Base-by-base conservation (phyloP, 2,797 vertebrate species). In the Eupleurogrammus muticus region DNA sequence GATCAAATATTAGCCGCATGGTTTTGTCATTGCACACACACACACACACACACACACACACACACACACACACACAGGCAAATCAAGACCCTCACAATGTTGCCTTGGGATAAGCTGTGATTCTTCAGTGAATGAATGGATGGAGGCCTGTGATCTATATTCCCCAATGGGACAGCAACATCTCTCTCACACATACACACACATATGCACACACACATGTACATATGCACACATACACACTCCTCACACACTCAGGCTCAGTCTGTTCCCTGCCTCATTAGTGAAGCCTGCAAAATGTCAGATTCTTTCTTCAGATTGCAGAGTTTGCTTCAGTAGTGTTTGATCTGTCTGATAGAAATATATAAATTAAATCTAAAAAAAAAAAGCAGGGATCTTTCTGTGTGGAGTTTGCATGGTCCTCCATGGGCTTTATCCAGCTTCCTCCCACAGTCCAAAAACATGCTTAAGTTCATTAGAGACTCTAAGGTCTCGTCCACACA, bases 111-210 rank as follows among this genome's bases (percentile, higher is more conserved):
- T 72, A 67, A 51, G 67, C 78, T 77, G 61, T 62, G 55, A 66
- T 84, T 59, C 50, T 65, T 77, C 56, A 62, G 38, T 69, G 63
- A 68, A 68, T 66, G 48, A 58, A 61, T 46, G 68, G 60, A 65
- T 69, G 69, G 49, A 66, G 56, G 54, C 62, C 58, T 84, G 50
- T 70, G 70, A 87, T 89, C 83, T 81, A 76, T 83, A 70, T 64
- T 73, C 79, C 73, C 64, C 64, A 54, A 66, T 35, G 73, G 68
- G 62, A 73, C 32, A 13, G 24, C 49, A 66, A 13, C 38, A 14
- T 16, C 38, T 42, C 74, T 60, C 23, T n/a, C 34, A 28, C 16
- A 65, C 46, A 56, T 23, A 28, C 16, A 61, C 50, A 56, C 44
- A 63, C 69, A 64, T 36, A 70, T 66, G 60, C 53, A 57, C 53